These are phyloP conservation scores for Athene noctua DNA, from an alignment of 2,113 vertebrate genomes.

Conservation along the genomic window DNA sequence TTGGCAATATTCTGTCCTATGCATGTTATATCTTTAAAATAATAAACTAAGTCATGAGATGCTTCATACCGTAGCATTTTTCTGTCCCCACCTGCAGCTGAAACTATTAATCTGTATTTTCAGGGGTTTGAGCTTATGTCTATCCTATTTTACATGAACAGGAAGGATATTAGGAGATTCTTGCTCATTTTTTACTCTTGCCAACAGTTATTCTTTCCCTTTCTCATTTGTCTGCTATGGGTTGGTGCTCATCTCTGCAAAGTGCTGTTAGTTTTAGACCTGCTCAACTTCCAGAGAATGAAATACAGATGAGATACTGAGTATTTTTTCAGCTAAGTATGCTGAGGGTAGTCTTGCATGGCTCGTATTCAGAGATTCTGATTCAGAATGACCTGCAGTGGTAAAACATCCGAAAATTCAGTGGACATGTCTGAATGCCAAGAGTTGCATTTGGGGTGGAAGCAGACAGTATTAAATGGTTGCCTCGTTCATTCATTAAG, in stretches of 20 bases:
- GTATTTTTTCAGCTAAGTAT: not conserved
- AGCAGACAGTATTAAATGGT: not conserved
- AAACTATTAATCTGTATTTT: not conserved
- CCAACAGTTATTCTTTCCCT: not conserved
- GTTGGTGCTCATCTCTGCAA: not conserved
- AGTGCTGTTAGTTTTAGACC: not conserved
- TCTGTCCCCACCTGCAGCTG: not conserved
- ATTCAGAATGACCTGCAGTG: not conserved
- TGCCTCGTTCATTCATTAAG: not conserved
- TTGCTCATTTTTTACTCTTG: not conserved
- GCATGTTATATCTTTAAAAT: not conserved
- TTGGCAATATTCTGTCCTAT: not conserved
- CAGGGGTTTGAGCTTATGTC: not conserved
- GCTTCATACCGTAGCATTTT: not conserved
- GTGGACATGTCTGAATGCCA: accelerated
- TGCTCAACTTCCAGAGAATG: not conserved
- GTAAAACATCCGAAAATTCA: not conserved
- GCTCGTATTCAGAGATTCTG: not conserved
- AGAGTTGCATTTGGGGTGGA: not conserved
- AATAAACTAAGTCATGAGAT: not conserved
- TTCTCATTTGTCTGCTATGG: not conserved
- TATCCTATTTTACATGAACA: not conserved
- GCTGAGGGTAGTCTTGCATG: not conserved
- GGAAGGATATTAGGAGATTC: not conserved
- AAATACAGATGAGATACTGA: not conserved